phyloP scores from a whole-genome alignment of 2,113 vertebrate species.

The Setophaga petechia region DNA sequence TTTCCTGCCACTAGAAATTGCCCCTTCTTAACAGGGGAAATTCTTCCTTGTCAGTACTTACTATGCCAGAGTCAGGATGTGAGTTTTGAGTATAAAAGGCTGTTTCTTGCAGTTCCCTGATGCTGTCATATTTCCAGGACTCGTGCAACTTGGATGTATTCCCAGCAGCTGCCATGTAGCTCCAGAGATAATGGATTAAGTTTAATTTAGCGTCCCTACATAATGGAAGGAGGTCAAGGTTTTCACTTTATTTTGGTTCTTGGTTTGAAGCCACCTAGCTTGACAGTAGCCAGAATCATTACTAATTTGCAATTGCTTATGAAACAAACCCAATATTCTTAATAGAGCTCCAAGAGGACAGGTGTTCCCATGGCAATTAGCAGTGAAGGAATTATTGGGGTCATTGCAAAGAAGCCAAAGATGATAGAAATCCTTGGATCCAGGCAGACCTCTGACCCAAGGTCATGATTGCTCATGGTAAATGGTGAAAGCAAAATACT shows the following conservation, averaged over 20 bases:
- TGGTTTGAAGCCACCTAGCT: neutral
- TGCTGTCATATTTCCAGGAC: neutral
- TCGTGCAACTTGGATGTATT: slow-evolving; percentile 6
- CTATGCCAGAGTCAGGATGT: neutral
- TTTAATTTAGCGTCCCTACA: neutral
- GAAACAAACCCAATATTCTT: neutral
- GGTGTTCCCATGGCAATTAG: neutral
- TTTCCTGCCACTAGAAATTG: neutral
- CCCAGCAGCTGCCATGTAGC: neutral
- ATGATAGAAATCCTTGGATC: neutral
- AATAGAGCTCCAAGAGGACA: neutral
- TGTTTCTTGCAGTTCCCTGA: neutral
- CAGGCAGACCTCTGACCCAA: neutral
- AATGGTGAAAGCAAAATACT: neutral
- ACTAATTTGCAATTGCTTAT: neutral
- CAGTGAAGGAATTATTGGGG: neutral
- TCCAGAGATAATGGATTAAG: neutral
- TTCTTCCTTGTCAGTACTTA: neutral
- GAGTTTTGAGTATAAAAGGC: neutral
- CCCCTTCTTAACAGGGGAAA: neutral
- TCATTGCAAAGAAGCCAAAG: neutral
- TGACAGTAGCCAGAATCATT: slow-evolving; percentile 4
- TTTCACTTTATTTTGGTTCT: slow-evolving; percentile 13
- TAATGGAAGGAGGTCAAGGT: slow-evolving; percentile 36
- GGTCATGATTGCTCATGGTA: neutral